Percentiles rank a stretch among this genome's conserved stretches.
Conservation (phyloP, 2,888 invertebrate species). For the Diploptera punctata region DNA sequence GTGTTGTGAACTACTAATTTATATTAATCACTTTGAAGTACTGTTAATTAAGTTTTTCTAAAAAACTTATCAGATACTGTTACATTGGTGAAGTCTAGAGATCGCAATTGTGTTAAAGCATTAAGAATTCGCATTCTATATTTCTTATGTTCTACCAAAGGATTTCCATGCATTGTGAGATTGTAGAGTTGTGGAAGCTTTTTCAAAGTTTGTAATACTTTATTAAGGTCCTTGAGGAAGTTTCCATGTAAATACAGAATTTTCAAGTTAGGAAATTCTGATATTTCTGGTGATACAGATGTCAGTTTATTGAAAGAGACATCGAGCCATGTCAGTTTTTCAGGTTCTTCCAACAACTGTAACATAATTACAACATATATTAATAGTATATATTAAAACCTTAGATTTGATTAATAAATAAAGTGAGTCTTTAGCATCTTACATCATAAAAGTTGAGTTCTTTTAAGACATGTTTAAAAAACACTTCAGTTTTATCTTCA, state of each 20-base stretch:
- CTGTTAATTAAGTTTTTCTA: too few relatives aligned
- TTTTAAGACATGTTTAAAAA: too few relatives aligned
- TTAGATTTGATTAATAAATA: too few relatives aligned
- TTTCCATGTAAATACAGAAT: constrained; percentile 49
- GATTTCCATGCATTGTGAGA: constrained; percentile 49
- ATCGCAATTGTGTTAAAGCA: constrained; percentile 45
- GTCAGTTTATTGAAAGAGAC: constrained; percentile 47
- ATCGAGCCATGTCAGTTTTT: constrained; percentile 49
- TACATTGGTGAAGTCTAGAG: constrained; percentile 48
- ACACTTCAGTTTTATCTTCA: too few relatives aligned
- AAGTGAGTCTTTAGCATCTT: too few relatives aligned
- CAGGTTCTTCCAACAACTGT: constrained; percentile 47
- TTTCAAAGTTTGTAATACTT: constrained; percentile 42
- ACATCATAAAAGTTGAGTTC: too few relatives aligned
- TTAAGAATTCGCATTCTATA: constrained; percentile 46
- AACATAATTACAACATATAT: too few relatives aligned
- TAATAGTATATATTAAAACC: too few relatives aligned
- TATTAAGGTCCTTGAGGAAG: constrained; percentile 44
- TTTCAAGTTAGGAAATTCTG: constrained; percentile 45
- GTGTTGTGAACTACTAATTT: too few relatives aligned
- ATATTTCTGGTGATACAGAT: constrained; percentile 44
- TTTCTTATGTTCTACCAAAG: constrained; percentile 50
- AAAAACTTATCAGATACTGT: constrained; percentile 40
- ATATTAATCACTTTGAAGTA: too few relatives aligned
- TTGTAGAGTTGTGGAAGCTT: constrained; percentile 46